A percentile compares a stretch with the other conserved stretches of the same genome.
These are phyloP conservation scores for Drosophila ananassae DNA, from an alignment of 1,140 invertebrate genomes.

Conservation along the genomic window DNA sequence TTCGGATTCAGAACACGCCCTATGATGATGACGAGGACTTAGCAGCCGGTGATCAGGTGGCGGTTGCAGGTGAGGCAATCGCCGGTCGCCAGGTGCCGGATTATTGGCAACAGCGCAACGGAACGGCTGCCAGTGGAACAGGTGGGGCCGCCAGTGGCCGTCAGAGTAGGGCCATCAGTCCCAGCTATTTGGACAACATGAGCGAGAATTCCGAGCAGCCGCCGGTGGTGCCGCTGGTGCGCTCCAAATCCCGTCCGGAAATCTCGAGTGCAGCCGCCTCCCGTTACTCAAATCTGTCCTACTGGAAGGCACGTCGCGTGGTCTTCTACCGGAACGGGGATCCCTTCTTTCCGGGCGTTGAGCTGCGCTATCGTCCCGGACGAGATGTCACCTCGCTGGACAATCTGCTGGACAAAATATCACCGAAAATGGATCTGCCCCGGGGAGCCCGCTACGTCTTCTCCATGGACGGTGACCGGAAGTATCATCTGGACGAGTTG, in stretches of 20 bases:
- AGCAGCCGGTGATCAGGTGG: conserved; percentile 52
- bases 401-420: conserved; percentile 92
- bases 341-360: conserved; percentile 94
- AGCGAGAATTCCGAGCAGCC: conserved; percentile 83
- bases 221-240: conserved; percentile 74
- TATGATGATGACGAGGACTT: conserved; percentile 69
- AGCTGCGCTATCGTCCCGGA: conserved; percentile 94
- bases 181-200: conserved; percentile 81
- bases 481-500: conserved; percentile 93
- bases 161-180: conserved; percentile 70
- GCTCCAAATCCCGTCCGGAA: conserved; percentile 83
- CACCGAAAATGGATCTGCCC: conserved; percentile 91
- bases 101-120: conserved; percentile 79
- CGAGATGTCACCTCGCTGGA: conserved; percentile 94
- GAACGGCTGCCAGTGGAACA: conserved; percentile 41
- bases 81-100: conserved; percentile 54
- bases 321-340: conserved; percentile 97
- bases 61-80: conserved; percentile 20
- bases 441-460: conserved; percentile 95
- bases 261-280: conserved; percentile 84
- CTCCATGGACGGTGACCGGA: conserved; percentile 93
- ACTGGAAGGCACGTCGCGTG: conserved; percentile 93
- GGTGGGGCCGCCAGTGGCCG: conserved; percentile 50
- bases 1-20: conserved; percentile 61
- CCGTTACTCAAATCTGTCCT: conserved; percentile 91